Evolutionary conservation across 2,113 vertebrate genomes (phyloP).

Genomic region (Apodemus speciosus): DNA sequence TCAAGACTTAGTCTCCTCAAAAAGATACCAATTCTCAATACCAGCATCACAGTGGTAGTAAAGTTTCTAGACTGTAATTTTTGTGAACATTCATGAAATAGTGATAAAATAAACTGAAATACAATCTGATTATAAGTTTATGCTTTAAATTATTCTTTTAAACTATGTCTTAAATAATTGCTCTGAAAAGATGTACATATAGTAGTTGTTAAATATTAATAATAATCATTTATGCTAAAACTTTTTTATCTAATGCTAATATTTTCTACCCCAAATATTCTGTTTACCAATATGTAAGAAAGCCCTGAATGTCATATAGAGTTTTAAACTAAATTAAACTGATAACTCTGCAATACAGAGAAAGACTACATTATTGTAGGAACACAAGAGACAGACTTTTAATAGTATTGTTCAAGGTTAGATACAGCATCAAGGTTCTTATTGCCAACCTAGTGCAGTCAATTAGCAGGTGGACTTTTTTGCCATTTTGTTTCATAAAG

Average conservation of each 20-base stretch:
- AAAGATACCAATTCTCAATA: background rate
- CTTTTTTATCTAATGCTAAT: too few species aligned
- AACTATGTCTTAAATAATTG: background rate
- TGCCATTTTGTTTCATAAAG: background rate
- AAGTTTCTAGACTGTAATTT: background rate
- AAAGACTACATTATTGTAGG: background rate
- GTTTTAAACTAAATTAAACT: background rate
- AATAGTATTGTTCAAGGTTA: background rate
- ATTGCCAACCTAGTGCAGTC: conserved; percentile 17
- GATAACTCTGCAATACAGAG: conserved; percentile 16
- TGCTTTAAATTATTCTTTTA: too few species aligned
- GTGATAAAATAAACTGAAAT: conserved; percentile 22
- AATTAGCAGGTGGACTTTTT: background rate
- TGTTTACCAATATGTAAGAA: background rate
- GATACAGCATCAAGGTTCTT: conserved; percentile 10
- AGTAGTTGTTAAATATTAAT: conserved; percentile 33
- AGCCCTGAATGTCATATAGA: background rate
- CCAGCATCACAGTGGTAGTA: background rate
- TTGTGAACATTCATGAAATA: background rate
- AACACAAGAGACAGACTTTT: background rate
- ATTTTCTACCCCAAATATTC: background rate
- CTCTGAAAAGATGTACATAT: background rate
- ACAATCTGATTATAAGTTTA: background rate
- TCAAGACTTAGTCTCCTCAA: background rate
- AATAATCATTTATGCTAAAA: background rate